Base-by-base conservation (phyloP, 2,888 invertebrate species). In the Plebejus melissa region DNA sequence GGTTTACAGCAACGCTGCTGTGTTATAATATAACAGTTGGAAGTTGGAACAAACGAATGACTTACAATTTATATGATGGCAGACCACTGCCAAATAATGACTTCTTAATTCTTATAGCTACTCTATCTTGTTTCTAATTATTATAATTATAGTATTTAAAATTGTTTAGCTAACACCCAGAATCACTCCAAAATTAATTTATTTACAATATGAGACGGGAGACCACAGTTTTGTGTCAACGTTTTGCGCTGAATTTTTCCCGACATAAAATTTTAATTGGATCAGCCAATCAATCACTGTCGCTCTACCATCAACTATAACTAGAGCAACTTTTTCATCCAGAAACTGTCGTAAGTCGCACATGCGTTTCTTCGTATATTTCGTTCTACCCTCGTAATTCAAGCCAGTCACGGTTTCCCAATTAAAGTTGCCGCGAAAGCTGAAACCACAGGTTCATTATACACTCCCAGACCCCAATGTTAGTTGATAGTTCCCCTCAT, bases 361-460 rank as follows among this genome's bases (percentile, higher is more conserved):
- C 60, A 60, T 60, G 60, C 2, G 60, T 11, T 58, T 70, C 38
- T 22, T 46, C 71, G 13, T 70, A n/a, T 57, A 41, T 32, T 65
- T 60, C 16, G 38, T 60, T 46, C 41, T 11, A 72, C 60, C 46
- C 22, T 57, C 69, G 74, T 38, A 76, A 80, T 83, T 83, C 82
- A 78, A 80, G 78, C 85, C 77, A 88, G 88, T 90, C 90, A 90
- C 83, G 88, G 83, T 80, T 80, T 82, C 79, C 84, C 86, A 87
- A 90, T 91, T 88, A 86, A 89, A 90, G 86, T 90, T 87, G 78
- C 75, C 38, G 41, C 74, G 36, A 65, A 54, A 72, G 72, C 54
- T 54, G 54, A 22, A 54, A 72, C 72, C 54, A 50, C 72, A 72
- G 28, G 46, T 32, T 13, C 22, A 72, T 70, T 46, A 70, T 72